These are phyloP conservation scores for Apotomis capreana DNA, from an alignment of 2,888 invertebrate genomes.

Conservation along the genomic window DNA sequence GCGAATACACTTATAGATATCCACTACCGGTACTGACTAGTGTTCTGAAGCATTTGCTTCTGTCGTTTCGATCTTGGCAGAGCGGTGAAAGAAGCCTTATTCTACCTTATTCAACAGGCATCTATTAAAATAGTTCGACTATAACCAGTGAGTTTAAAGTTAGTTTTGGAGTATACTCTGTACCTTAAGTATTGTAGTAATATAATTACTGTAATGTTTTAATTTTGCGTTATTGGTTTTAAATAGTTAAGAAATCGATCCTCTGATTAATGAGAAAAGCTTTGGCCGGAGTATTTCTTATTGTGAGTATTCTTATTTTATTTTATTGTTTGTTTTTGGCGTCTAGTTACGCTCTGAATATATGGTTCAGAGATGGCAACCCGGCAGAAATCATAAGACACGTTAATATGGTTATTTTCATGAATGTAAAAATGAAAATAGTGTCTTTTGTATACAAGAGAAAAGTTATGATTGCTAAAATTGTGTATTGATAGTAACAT, in stretches of 20 bases:
- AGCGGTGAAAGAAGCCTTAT: no score
- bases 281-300: no score
- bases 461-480: neutral
- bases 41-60: no score
- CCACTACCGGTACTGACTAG: no score
- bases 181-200: constrained; percentile 1
- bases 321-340: constrained; percentile 13
- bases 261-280: neutral
- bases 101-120: no score
- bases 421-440: neutral
- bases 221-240: no score
- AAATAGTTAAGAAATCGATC: neutral
- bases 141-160: constrained; percentile 2
- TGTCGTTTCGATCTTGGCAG: no score
- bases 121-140: neutral
- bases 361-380: neutral
- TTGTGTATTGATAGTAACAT: neutral
- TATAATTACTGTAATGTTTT: neutral
- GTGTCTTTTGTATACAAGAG: neutral
- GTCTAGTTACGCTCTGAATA: neutral
- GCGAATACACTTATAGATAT: no score
- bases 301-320: constrained; percentile 6
- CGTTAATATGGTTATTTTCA: neutral
- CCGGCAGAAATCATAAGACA: neutral
- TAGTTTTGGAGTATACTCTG: constrained; percentile 7